These are phyloP conservation scores for Ellobius talpinus DNA, from an alignment of 2,113 vertebrate genomes.

Conservation along the genomic window DNA sequence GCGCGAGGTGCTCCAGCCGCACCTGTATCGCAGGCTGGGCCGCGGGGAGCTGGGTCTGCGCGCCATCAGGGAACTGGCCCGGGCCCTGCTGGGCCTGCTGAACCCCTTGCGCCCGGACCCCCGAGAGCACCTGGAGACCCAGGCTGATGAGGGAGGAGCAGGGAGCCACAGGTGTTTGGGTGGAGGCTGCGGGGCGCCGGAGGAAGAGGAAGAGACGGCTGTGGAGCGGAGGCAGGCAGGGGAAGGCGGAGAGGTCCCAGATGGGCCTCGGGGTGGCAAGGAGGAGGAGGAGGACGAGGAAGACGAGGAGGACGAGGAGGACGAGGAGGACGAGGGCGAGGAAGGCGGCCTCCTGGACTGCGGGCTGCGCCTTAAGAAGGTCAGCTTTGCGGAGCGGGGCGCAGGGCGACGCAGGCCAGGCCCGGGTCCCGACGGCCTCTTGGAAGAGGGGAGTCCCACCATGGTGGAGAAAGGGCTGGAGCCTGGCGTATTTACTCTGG, in stretches of 20 bases:
- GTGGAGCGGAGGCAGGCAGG: slow-evolving; percentile 87
- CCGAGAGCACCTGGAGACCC: slow-evolving; percentile 47
- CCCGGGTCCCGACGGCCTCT: slow-evolving; percentile 87
- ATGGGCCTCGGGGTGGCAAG: slow-evolving; percentile 31
- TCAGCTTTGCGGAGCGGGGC: slow-evolving; percentile 95
- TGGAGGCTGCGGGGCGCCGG: slow-evolving; percentile 93
- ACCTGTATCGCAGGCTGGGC: slow-evolving; percentile 93
- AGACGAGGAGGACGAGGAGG: slow-evolving; percentile 90
- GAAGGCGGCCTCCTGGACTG: slow-evolving; percentile 93
- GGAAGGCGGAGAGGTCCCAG: slow-evolving; percentile 88
- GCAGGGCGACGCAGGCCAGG: slow-evolving; percentile 85
- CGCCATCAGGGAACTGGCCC: slow-evolving; percentile 89
- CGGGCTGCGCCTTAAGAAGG: slow-evolving; percentile 95
- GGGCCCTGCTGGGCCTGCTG: slow-evolving; percentile 87
- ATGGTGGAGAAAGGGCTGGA: slow-evolving; percentile 98
- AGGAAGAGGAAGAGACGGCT: slow-evolving; percentile 89
- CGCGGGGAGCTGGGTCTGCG: slow-evolving; percentile 91
- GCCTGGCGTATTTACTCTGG: slow-evolving; percentile 92
- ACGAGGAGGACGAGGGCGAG: slow-evolving; percentile 90
- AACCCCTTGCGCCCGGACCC: slow-evolving; percentile 84
- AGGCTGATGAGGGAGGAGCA: slow-evolving; percentile 65
- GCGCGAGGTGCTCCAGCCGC: slow-evolving; percentile 96
- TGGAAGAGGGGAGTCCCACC: slow-evolving; percentile 97
- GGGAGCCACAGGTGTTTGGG: slow-evolving; percentile 94
- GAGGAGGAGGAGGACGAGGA: slow-evolving; percentile 91